Evolutionary conservation across 2,113 vertebrate genomes (phyloP).

Genomic region (Rhynchopsitta pachyrhyncha): DNA sequence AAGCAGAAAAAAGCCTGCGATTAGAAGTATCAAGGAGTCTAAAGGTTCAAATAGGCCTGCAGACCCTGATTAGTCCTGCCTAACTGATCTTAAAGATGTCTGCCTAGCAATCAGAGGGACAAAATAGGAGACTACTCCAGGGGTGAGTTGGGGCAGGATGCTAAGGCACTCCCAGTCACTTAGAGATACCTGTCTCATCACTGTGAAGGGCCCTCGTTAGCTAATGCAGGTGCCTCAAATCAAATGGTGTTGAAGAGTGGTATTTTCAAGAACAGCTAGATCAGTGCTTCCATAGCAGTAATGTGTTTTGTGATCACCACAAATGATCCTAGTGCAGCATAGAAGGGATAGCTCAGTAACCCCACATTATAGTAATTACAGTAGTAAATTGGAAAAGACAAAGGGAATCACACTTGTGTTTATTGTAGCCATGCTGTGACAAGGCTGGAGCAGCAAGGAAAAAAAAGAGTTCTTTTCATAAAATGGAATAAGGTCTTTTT

Average conservation of each 20-base stretch:
- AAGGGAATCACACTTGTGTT: neutral
- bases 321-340: neutral
- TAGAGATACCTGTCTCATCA: neutral
- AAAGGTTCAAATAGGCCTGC: neutral
- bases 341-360: neutral
- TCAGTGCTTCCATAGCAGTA: neutral
- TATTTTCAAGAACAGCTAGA: neutral
- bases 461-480: neutral
- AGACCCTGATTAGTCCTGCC: neutral
- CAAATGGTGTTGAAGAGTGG: neutral
- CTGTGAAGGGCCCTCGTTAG: neutral
- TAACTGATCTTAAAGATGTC: neutral
- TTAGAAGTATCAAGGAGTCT: neutral
- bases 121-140: neutral
- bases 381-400: neutral
- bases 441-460: neutral
- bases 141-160: neutral
- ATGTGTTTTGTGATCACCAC: neutral
- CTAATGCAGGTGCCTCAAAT: neutral
- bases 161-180: neutral
- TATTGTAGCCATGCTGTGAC: neutral
- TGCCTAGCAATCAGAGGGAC: neutral
- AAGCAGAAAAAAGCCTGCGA: neutral
- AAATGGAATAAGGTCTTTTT: neutral
- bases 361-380: neutral